Conservation (phyloP, 2,797 vertebrate genomes). For the Astyanax mexicanus region DNA sequence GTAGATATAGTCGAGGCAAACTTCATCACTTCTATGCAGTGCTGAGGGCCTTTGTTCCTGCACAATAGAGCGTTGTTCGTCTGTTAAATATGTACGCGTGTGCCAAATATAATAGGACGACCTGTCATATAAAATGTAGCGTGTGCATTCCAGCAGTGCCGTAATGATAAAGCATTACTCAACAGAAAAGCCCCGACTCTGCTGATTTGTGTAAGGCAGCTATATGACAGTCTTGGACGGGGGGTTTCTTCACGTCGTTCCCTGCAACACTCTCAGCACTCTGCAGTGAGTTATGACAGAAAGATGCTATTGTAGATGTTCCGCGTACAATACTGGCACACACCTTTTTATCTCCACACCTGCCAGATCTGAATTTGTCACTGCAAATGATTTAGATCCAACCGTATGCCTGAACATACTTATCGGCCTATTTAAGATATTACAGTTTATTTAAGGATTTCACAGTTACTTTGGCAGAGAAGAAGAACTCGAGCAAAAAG, state of each 20-base stretch:
- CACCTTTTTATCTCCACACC: background rate
- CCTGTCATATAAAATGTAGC: constrained; percentile 25
- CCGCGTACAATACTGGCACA: background rate
- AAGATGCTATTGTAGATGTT: background rate
- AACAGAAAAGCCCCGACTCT: constrained; percentile 17
- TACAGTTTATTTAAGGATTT: too few species aligned
- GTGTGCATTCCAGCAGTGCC: constrained; percentile 17
- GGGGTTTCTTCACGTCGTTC: background rate
- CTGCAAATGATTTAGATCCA: background rate
- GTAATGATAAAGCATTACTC: constrained; percentile 26
- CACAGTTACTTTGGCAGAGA: too few species aligned
- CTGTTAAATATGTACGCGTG: background rate
- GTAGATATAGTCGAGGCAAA: background rate
- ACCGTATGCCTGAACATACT: background rate
- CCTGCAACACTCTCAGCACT: background rate
- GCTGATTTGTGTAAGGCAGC: constrained; percentile 1
- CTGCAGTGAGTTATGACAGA: background rate
- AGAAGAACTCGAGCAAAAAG: too few species aligned
- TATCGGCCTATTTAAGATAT: too few species aligned
- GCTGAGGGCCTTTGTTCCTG: constrained; percentile 29
- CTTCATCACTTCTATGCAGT: constrained; percentile 18
- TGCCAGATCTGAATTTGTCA: background rate
- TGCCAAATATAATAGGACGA: constrained; percentile 22
- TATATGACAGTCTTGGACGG: constrained; percentile 1
- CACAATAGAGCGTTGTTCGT: constrained; percentile 46